Evolutionary conservation across 1,140 invertebrate species (phyloP), one percentile per base, ranked within the genome.

Genomic region (Atopsyche davidsoni): DNA sequence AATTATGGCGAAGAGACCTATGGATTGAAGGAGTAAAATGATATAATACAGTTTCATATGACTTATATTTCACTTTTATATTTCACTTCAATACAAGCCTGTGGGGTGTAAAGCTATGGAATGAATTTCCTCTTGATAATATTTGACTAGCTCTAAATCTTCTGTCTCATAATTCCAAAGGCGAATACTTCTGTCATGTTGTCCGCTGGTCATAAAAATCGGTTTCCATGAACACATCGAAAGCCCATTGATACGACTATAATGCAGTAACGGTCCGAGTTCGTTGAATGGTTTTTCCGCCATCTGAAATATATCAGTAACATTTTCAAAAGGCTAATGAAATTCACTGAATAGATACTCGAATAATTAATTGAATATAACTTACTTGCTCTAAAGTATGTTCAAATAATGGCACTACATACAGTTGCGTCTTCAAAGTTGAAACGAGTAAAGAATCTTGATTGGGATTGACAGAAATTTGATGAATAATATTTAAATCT

Each of bases 91-190:
- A 32, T 19, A 25, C 25, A 24, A 60, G 72, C 72, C 72, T 19
- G 79, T 81, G 1, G 91, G 90, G 70, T 95, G 92, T 2, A 96
- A 62, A 13, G 86, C 81, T 4, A 91, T 76, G 51, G 81, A 82
- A 59, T 79, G 83, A 14, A 92, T 80, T 59, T 90, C 86, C 58
- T 92, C 86, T 25, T 82, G 75, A 63, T 90, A 93, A 52, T 87
- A 78, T 62, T 89, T 89, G 32, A 81, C 78, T 62, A 93, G 67
- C 59, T 94, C 84, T 19, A 92, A 67, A 31, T 76, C 80, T 51
- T 81, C 77, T 0, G 81, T 86, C 63, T 91, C 84, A 59, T 89
- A 94, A 62, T 96, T 91, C 92, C 92, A 96, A 10, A 96, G 77
- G 36, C 87, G 76, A 23, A 96, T 78, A 19, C 83, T 90, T 46